phyloP scores from a whole-genome alignment of 2,888 invertebrate genomes.

The Neoascia interrupta region DNA sequence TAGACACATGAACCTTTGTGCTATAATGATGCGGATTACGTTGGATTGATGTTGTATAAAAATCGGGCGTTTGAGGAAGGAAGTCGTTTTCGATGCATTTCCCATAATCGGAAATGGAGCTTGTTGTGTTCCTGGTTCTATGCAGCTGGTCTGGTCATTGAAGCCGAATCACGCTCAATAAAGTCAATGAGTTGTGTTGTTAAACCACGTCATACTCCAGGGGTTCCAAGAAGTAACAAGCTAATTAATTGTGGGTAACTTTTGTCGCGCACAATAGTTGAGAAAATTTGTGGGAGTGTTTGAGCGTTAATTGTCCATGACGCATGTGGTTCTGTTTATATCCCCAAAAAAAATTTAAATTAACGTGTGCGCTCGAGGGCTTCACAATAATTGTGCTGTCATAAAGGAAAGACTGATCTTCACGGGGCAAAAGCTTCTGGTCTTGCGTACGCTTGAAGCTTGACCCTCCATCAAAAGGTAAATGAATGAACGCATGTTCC shows the following conservation, averaged over 20 bases:
- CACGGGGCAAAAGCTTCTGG: conserved; percentile 39
- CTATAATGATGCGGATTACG: conserved; percentile 55
- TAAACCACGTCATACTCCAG: conserved; percentile 8
- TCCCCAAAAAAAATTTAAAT: conserved; percentile 22
- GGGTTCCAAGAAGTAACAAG: conserved; percentile 20
- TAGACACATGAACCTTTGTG: conserved; percentile 24
- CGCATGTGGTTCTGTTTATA: not conserved
- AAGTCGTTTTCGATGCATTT: conserved; percentile 40
- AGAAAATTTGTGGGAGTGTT: conserved; percentile 7
- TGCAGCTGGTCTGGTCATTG: conserved; percentile 26
- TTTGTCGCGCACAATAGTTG: conserved; percentile 16
- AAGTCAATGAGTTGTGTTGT: conserved; percentile 52
- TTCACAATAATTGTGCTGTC: conserved; percentile 11
- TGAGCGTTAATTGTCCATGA: conserved; percentile 48
- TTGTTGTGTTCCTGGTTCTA: conserved; percentile 20
- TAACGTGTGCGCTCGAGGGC: conserved; percentile 31
- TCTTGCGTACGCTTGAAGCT: conserved; percentile 1
- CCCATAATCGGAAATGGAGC: conserved; percentile 42
- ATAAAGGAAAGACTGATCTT: conserved; percentile 11
- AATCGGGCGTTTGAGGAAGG: conserved; percentile 9
- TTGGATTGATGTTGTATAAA: conserved; percentile 40
- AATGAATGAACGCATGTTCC: conserved; percentile 14
- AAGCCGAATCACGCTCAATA: conserved; percentile 57
- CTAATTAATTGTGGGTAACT: conserved; percentile 29
- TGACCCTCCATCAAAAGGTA: conserved; percentile 4